These are phyloP conservation scores for Chionomys nivalis DNA, from an alignment of 2,113 vertebrate species.

Conservation along the genomic window DNA sequence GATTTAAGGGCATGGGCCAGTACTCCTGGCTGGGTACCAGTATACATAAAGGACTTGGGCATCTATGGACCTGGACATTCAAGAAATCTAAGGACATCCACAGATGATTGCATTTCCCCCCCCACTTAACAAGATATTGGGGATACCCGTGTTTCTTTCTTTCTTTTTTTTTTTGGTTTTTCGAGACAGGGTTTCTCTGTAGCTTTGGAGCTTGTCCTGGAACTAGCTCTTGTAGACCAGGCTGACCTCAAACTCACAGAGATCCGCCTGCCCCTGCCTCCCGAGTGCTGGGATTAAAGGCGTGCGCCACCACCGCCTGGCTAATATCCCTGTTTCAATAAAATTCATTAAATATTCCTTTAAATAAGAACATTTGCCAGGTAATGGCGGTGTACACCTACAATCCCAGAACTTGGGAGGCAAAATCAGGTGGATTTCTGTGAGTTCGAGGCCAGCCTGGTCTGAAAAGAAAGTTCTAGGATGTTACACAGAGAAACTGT, in stretches of 20 bases:
- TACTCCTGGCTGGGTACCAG: not conserved
- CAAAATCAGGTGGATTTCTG: not conserved
- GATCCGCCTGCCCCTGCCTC: too few relatives aligned
- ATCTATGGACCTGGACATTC: not conserved
- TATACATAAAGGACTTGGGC: not conserved
- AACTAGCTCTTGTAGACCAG: too few relatives aligned
- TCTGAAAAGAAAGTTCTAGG: not conserved
- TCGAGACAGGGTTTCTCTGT: too few relatives aligned
- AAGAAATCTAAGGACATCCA: not conserved
- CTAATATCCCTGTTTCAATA: too few relatives aligned
- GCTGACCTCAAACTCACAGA: too few relatives aligned
- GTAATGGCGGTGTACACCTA: not conserved
- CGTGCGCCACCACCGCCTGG: too few relatives aligned
- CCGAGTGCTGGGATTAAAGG: too few relatives aligned
- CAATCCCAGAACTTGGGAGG: not conserved
- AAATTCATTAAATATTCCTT: not conserved
- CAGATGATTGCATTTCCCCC: not conserved
- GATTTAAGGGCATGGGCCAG: not conserved
- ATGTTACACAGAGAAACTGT: not conserved
- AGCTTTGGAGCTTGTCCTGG: too few relatives aligned
- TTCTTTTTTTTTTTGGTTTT: too few relatives aligned
- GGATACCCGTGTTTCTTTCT: too few relatives aligned
- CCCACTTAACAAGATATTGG: not conserved
- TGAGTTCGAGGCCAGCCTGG: not conserved
- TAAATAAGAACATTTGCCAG: not conserved